phyloP scores from a whole-genome alignment of 2,888 invertebrate species.

The Agelastica alni region DNA sequence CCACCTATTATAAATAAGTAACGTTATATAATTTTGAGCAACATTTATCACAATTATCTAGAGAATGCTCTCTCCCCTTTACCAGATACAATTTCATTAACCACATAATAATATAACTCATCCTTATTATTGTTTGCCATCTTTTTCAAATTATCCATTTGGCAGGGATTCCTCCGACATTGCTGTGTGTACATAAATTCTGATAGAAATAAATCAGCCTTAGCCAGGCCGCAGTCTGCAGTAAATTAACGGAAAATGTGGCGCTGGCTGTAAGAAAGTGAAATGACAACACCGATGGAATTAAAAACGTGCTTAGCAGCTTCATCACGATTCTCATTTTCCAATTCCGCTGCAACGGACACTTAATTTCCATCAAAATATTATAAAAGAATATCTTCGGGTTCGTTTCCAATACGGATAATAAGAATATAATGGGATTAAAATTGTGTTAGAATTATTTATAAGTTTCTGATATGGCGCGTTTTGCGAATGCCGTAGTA shows the following conservation, averaged over 20 bases:
- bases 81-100: slow-evolving; percentile 25
- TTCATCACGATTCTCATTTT: slow-evolving; percentile 42
- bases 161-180: slow-evolving; percentile 28
- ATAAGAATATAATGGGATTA: slow-evolving; percentile 29
- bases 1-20: too few relatives aligned
- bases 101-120: slow-evolving; percentile 25
- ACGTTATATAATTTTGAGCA: too few relatives aligned
- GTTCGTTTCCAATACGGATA: slow-evolving; percentile 51
- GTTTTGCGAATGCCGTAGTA: neutral
- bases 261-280: slow-evolving; percentile 49
- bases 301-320: slow-evolving; percentile 56
- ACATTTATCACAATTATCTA: slow-evolving; percentile 33
- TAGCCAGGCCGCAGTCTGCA: slow-evolving; percentile 49
- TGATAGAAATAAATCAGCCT: slow-evolving; percentile 55
- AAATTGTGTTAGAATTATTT: slow-evolving; percentile 24
- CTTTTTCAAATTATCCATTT: slow-evolving; percentile 46
- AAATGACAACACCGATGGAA: slow-evolving; percentile 55
- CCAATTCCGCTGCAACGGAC: slow-evolving; percentile 34
- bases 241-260: slow-evolving; percentile 56
- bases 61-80: slow-evolving; percentile 26
- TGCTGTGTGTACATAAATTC: slow-evolving; percentile 54
- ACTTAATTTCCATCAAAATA: slow-evolving; percentile 43
- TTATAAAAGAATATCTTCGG: slow-evolving; percentile 41
- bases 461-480: neutral
- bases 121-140: slow-evolving; percentile 44